Conservation (phyloP, 2,113 vertebrate genomes). For the Rana temporaria region DNA sequence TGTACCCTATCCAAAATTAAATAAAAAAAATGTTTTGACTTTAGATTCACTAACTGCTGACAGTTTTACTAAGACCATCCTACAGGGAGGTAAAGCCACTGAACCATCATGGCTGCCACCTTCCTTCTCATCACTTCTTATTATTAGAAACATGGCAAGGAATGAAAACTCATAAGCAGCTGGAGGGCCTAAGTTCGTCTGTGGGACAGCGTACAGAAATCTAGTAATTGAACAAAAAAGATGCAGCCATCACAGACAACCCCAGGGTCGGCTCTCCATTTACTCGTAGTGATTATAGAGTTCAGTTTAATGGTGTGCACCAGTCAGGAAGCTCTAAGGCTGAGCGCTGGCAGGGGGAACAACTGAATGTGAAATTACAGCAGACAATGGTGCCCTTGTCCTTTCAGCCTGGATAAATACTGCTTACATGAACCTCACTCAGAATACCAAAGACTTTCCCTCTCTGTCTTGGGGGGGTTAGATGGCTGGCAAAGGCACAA, state of each 20-base stretch:
- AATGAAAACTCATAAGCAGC: no score
- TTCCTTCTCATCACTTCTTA: no score
- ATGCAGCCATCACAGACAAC: background rate
- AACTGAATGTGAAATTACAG: slow-evolving; percentile 66
- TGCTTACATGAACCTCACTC: slow-evolving; percentile 66
- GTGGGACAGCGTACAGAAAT: background rate
- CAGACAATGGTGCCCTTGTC: slow-evolving; percentile 74
- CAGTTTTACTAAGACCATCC: no score
- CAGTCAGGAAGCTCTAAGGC: slow-evolving; percentile 65
- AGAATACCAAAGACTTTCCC: slow-evolving; percentile 65
- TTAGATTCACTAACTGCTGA: no score
- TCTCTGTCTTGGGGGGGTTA: slow-evolving; percentile 27
- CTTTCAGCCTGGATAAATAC: slow-evolving; percentile 74
- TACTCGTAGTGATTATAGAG: slow-evolving; percentile 55
- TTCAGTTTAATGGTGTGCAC: slow-evolving; percentile 70
- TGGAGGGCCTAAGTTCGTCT: no score
- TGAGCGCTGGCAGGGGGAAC: slow-evolving; percentile 65
- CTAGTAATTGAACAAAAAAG: background rate
- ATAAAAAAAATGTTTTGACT: no score
- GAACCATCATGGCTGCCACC: no score
- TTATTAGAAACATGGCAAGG: no score
- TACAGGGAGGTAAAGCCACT: no score
- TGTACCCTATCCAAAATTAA: no score
- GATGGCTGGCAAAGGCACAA: slow-evolving; percentile 52
- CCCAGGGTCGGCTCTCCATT: slow-evolving; percentile 10